Percentiles rank a stretch among this genome's conserved stretches.
Conservation (phyloP, 2,797 vertebrate genomes). For the Scleropages formosus region DNA sequence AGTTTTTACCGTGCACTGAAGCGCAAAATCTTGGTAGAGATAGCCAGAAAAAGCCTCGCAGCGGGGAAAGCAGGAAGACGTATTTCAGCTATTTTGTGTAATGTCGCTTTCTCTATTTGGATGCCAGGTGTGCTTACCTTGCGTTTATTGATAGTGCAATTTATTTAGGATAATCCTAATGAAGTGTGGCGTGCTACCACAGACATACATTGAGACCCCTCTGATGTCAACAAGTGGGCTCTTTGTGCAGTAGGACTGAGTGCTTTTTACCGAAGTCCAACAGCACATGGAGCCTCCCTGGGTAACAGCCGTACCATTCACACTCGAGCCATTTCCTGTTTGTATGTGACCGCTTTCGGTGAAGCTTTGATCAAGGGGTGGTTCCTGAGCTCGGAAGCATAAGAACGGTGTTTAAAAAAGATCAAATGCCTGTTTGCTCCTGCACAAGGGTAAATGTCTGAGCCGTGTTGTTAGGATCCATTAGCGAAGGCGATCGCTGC, state of each 20-base stretch:
- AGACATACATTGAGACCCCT: constrained; percentile 19
- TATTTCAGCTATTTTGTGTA: not conserved
- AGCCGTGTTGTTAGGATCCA: constrained; percentile 26
- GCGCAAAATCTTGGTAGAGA: too few relatives aligned
- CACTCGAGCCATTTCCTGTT: not conserved
- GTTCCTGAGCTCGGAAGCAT: not conserved
- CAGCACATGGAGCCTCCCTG: not conserved
- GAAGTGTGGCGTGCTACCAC: not conserved
- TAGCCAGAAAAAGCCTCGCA: too few relatives aligned
- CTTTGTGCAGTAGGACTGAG: constrained; percentile 27
- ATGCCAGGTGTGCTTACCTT: not conserved
- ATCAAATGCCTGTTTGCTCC: constrained; percentile 13
- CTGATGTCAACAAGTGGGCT: constrained; percentile 18
- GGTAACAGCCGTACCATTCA: not conserved
- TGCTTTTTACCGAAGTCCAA: constrained; percentile 21
- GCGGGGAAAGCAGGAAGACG: too few relatives aligned
- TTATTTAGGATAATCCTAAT: constrained; percentile 25
- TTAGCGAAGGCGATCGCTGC: constrained; percentile 1
- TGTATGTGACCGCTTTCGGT: not conserved
- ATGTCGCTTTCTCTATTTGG: too few relatives aligned
- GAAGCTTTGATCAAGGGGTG: not conserved
- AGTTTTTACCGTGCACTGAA: too few relatives aligned
- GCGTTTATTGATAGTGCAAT: constrained; percentile 20
- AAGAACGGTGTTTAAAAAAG: not conserved
- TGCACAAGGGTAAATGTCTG: constrained; percentile 11